phyloP scores from a whole-genome alignment of 2,888 invertebrate species.

The Carabus problematicus region DNA sequence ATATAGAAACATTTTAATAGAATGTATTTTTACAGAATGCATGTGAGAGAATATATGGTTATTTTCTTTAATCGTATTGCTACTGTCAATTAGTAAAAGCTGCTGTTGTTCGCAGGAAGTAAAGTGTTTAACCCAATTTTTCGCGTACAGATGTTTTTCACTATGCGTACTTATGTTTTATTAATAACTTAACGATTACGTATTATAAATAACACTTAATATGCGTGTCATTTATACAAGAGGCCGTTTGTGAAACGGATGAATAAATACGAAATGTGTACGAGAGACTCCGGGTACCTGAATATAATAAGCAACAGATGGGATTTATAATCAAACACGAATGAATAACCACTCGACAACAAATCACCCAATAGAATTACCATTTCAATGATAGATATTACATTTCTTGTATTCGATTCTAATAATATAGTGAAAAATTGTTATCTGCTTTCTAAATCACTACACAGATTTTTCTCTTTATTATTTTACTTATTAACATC shows the following conservation, averaged over 20 bases:
- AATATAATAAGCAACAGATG: conserved; percentile 23
- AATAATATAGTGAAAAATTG: too few species aligned
- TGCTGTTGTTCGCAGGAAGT: neutral
- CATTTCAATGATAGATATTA: too few species aligned
- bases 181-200: conserved; percentile 10
- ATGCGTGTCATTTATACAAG: conserved; percentile 32
- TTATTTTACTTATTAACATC: too few species aligned
- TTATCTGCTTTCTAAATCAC: too few species aligned
- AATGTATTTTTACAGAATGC: conserved; percentile 2
- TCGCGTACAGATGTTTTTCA: conserved; percentile 21
- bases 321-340: conserved; percentile 8
- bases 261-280: conserved; percentile 35
- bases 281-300: conserved; percentile 19
- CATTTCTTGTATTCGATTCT: too few species aligned
- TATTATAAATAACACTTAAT: conserved; percentile 34
- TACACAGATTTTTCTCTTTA: too few species aligned
- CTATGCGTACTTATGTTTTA: conserved; percentile 16
- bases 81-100: neutral
- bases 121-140: conserved; percentile 1
- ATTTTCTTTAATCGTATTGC: too few species aligned
- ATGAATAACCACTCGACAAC: too few species aligned
- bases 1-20: too few species aligned
- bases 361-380: too few species aligned
- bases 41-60: too few species aligned
- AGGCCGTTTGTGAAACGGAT: conserved; percentile 34